Evolutionary conservation across 2,888 invertebrate genomes (phyloP).

Genomic region (Helleia helle): DNA sequence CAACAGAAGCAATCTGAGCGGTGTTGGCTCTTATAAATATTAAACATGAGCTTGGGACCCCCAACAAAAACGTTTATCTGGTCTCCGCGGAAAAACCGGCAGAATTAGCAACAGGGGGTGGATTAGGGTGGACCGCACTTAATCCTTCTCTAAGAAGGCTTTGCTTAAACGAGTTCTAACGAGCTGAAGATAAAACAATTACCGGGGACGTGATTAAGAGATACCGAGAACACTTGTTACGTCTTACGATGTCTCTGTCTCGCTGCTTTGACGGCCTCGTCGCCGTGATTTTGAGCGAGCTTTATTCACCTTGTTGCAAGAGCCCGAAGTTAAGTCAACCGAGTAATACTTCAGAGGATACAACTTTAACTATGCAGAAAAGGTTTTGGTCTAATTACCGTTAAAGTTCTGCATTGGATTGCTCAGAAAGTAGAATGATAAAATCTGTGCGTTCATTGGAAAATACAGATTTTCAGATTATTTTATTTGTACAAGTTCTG

Average conservation of each 20-base stretch:
- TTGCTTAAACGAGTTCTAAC: conserved; percentile 75
- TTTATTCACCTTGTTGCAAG: conserved; percentile 23
- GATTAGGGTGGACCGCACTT: conserved; percentile 71
- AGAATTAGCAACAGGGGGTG: conserved; percentile 70
- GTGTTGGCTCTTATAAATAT: conserved; percentile 66
- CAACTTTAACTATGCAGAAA: background rate
- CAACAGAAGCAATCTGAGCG: conserved; percentile 50
- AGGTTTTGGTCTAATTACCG: too few relatives aligned
- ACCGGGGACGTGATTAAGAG: conserved; percentile 70
- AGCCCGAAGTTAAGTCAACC: conserved; percentile 20
- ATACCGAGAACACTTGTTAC: conserved; percentile 72
- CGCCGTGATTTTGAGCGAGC: conserved; percentile 23
- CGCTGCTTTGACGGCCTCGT: conserved; percentile 31
- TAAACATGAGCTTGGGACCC: conserved; percentile 52
- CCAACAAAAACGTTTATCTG: conserved; percentile 71
- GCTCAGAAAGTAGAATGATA: too few relatives aligned
- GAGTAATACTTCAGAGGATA: conserved; percentile 18
- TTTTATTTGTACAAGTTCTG: too few relatives aligned
- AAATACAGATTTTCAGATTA: too few relatives aligned
- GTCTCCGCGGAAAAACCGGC: conserved; percentile 67
- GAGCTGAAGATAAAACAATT: conserved; percentile 75
- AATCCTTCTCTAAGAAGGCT: conserved; percentile 75
- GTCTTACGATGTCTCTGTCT: conserved; percentile 44
- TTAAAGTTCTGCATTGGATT: too few relatives aligned
- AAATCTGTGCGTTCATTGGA: too few relatives aligned